A percentile compares a stretch with the other conserved stretches of the same genome.
phyloP scores from a whole-genome alignment of 2,797 vertebrate species.

The Valencia hispanica region DNA sequence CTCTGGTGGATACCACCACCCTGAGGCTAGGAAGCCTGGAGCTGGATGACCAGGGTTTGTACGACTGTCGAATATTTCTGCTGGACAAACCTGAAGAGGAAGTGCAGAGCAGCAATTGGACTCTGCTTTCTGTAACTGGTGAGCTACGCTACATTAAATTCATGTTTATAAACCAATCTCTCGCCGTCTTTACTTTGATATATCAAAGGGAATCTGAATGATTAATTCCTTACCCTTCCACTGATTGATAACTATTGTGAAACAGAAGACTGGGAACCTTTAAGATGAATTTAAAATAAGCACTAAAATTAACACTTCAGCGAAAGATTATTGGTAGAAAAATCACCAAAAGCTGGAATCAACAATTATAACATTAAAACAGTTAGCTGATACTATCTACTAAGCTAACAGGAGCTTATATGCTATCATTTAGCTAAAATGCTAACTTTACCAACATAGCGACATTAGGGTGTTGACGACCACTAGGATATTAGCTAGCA shows the following conservation, averaged over 20 bases:
- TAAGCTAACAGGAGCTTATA: too few relatives aligned
- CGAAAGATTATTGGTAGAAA: too few relatives aligned
- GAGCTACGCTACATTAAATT: constrained; percentile 25
- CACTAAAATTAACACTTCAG: too few relatives aligned
- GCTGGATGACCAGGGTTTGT: constrained; percentile 89
- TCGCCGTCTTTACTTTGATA: background rate
- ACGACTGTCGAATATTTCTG: constrained; percentile 90
- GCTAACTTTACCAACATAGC: too few relatives aligned
- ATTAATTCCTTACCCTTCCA: background rate
- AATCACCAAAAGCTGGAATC: too few relatives aligned
- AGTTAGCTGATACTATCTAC: too few relatives aligned
- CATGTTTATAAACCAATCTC: background rate
- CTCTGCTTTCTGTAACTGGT: constrained; percentile 89
- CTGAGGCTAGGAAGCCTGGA: constrained; percentile 84
- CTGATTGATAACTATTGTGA: background rate
- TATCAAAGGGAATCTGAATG: background rate
- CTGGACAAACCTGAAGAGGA: constrained; percentile 86
- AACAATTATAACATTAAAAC: too few relatives aligned
- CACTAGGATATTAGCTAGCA: too few relatives aligned
- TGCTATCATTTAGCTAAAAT: too few relatives aligned
- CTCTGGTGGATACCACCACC: constrained; percentile 82
- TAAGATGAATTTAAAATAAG: too few relatives aligned
- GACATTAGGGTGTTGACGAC: too few relatives aligned
- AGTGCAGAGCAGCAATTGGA: constrained; percentile 89
- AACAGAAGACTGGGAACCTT: too few relatives aligned